Base-by-base conservation (phyloP, 2,113 vertebrate species). In the Danio rerio region DNA sequence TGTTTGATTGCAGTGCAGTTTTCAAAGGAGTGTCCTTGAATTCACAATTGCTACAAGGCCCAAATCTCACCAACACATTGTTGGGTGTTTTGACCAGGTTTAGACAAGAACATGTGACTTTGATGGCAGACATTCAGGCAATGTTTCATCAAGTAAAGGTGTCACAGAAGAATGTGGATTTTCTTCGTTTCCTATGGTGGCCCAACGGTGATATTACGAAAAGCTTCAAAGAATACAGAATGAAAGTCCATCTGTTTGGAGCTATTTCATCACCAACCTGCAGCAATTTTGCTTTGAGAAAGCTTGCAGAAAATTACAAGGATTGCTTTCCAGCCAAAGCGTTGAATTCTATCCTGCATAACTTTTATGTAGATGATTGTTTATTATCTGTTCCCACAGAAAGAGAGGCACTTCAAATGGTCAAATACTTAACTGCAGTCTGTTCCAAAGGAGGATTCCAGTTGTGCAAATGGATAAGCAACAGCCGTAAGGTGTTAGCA, bases 231-330 rank as follows among this genome's bases (percentile, higher is more conserved):
- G 83, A 86, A 47, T 78, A 73, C 40, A 65, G 21, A 43, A 78
- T 81, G 82, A 61, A 59, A 5, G 78, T 72, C 1, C 81, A 81
- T 7, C 21, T 86, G 18, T 85, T 85, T 73, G 78, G 75, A 8
- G 76, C 76, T 6, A 65, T 42, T 11, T 86, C 81, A 9, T 87
- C 81, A 7, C 72, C 84, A 7, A 85, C 81, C 15, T 84, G 78
- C 43, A 73, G 84, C 18, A 81, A 21, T 31, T 86, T 84, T 47
- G 80, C 81, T 9, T 40, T 84, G 13, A 81, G 61, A 20, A 77
- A 76, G 20, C 62, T 49, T 13, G 81, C 83, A 2, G 63, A 82
- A 31, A 79, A 88, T 21, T 21, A 73, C 7, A 62, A 45, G 15
- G 47, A 45, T 3, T 9, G 78, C 7, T 86, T 75, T 47, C 8